Percentiles rank a stretch among this genome's conserved stretches.
These are phyloP conservation scores for Melanostoma mellinum DNA, from an alignment of 2,888 invertebrate species.

Conservation along the genomic window DNA sequence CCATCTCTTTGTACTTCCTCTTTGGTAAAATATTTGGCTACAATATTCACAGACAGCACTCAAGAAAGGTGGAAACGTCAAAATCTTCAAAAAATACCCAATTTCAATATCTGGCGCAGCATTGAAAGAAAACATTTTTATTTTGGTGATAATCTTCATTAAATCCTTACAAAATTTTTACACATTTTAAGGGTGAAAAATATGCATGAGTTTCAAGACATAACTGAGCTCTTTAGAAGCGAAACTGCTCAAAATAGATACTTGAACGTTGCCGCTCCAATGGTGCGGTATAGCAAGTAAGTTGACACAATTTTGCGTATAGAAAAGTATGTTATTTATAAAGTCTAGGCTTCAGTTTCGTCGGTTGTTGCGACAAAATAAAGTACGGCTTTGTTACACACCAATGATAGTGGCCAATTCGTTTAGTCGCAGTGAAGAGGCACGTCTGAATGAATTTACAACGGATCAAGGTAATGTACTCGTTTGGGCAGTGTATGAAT, in stretches of 20 bases:
- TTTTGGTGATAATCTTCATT: too few species aligned
- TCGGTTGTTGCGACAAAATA: slow-evolving; percentile 88
- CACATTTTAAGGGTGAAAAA: neutral
- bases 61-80: too few species aligned
- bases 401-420: slow-evolving; percentile 99
- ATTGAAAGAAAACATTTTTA: too few species aligned
- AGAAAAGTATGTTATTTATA: neutral
- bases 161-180: too few species aligned
- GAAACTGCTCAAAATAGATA: slow-evolving; percentile 83
- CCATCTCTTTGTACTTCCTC: too few species aligned
- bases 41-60: too few species aligned
- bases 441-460: slow-evolving; percentile 91
- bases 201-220: slow-evolving; percentile 77
- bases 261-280: slow-evolving; percentile 94
- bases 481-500: neutral
- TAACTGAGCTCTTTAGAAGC: slow-evolving; percentile 86
- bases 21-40: too few species aligned
- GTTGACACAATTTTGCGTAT: slow-evolving; percentile 68
- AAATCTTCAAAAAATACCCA: too few species aligned
- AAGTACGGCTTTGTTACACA: slow-evolving; percentile 94
- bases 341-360: slow-evolving; percentile 88
- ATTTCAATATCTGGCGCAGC: too few species aligned
- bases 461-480: slow-evolving; percentile 83
- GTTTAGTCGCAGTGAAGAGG: slow-evolving; percentile 93
- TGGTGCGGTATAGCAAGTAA: slow-evolving; percentile 96